Evolutionary conservation across 2,888 invertebrate genomes (phyloP), one percentile per base, ranked within the genome.

Genomic region (Cephalotes varians): DNA sequence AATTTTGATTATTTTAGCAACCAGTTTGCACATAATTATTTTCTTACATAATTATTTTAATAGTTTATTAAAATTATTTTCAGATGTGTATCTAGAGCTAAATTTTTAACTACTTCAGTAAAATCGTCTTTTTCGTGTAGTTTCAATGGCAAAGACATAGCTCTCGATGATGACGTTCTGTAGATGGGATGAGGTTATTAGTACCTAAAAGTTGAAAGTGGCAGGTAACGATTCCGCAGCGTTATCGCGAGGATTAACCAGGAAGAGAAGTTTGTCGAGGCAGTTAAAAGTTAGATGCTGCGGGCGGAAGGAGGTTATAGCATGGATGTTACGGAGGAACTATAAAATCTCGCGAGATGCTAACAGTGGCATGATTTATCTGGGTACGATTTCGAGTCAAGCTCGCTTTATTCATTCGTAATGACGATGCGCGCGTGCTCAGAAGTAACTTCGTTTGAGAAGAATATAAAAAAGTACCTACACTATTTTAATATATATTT

Each of bases 201-300:
- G 77, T 77, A 73, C 67, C 69, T 82, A 79, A 71, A 79, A 76
- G 86, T 83, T 64, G 54, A 80, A 71, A 71, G 62, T 71, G 71
- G 62, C 69, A 72, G 83, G 62, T 79, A 81, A 81, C 82, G 84
- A 87, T 88, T 71, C 47, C 25, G 79, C 44, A 76, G 84, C 80
- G 84, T 86, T 88, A 88, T 86, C 83, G 58, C 62, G 21, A 15
- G 80, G 81, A 65, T 86, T 86, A 69, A 76, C 65, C 47, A 28
- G 62, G 65, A 54, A 37, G 76, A 54, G 74, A 87, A 88, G 86
- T 88, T 88, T 58, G 83, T 72, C 67, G 84, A 62, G 74, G 85
- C 88, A 85, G 89, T 88, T 89, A 86, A 88, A 89, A 89, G 89
- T 88, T 89, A 67, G 86, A 40, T 77, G 74, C 62, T 69, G 49